Base-by-base conservation (phyloP, 2,113 vertebrate genomes). In the Gymnocephalus cernua region DNA sequence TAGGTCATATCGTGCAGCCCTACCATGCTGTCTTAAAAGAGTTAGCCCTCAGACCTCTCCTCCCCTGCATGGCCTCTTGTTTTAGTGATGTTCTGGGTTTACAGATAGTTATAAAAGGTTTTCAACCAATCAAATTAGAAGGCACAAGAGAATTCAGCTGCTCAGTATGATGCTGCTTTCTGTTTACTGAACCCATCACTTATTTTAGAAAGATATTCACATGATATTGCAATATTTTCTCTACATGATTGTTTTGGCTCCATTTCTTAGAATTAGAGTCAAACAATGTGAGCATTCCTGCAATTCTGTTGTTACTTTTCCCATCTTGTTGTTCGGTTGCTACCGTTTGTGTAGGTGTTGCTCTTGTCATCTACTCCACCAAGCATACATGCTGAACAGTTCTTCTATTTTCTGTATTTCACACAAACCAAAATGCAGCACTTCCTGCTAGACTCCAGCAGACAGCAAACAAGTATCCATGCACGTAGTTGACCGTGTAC, bases 281-380 rank as follows among this genome's bases (percentile, higher is more conserved):
- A 62, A 41, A 41, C 74, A 64, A 51, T 51, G 66, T 59, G 59
- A 16, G 14, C 45, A 15, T 7, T 1, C 4, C 54, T 66, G 56
- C 15, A 6, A 51, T 50, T 21, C 15, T 45, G 71, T 23, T 45
- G 71, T 23, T 23, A 23, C 56, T 44, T 57, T 44, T 38, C 6
- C 21, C 27, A 13, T 48, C 27, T 32, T 51, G 35, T 18, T 32
- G 32, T 38, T 38, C 2, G 38, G 35, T 27, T 74, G 54, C 64
- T 80, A 25, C 18, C 0, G 16, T 66, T 44, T 62, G 65, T 77
- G 78, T 69, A 68, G 75, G 79, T 77, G 86, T 82, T 70, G 77
- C 72, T 79, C 41, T 73, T 56, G 73, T 45, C 16, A 16, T 54
- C 23, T 45, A 18, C 73, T 76, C 61, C 6, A 32, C 72, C 59